Percentiles rank a stretch among this genome's conserved stretches.
These are phyloP conservation scores for Trachops cirrhosus DNA, from an alignment of 2,797 vertebrate genomes.

Conservation along the genomic window DNA sequence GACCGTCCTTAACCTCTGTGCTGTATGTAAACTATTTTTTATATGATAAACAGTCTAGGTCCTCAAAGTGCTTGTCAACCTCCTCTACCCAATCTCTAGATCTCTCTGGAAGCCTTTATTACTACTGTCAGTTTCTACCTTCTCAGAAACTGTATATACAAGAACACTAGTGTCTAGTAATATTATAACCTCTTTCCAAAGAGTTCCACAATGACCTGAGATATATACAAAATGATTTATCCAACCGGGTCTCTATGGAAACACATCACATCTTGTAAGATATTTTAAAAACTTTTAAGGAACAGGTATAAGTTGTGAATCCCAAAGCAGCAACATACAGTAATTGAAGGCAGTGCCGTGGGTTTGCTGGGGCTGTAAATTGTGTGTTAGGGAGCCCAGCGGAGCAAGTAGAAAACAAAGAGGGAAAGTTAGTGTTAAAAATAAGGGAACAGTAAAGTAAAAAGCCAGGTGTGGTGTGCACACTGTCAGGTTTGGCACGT, in stretches of 20 bases:
- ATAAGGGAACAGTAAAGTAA: conserved; percentile 67
- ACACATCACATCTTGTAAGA: conserved; percentile 75
- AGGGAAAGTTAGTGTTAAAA: conserved; percentile 77
- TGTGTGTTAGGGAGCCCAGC: conserved; percentile 80
- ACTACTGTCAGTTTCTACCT: conserved; percentile 27
- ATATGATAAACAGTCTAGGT: background rate
- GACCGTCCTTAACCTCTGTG: background rate
- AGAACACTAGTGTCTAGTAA: conserved; percentile 57
- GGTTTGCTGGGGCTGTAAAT: conserved; percentile 82
- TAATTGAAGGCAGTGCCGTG: conserved; percentile 78
- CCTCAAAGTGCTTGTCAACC: background rate
- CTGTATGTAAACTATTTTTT: background rate
- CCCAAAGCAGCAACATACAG: conserved; percentile 79
- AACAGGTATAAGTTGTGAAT: conserved; percentile 82
- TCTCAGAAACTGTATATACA: conserved; percentile 40
- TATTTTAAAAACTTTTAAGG: conserved; percentile 73
- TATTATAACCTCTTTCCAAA: conserved; percentile 72
- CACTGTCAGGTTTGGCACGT: conserved; percentile 40
- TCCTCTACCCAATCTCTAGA: background rate
- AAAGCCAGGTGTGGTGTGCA: conserved; percentile 42
- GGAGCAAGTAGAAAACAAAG: conserved; percentile 76
- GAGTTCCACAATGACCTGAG: conserved; percentile 68
- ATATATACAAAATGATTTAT: conserved; percentile 79
- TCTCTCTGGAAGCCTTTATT: background rate
- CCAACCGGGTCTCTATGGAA: conserved; percentile 67